Base-by-base conservation (phyloP, 2,113 vertebrate species). In the Centropus unirufus region DNA sequence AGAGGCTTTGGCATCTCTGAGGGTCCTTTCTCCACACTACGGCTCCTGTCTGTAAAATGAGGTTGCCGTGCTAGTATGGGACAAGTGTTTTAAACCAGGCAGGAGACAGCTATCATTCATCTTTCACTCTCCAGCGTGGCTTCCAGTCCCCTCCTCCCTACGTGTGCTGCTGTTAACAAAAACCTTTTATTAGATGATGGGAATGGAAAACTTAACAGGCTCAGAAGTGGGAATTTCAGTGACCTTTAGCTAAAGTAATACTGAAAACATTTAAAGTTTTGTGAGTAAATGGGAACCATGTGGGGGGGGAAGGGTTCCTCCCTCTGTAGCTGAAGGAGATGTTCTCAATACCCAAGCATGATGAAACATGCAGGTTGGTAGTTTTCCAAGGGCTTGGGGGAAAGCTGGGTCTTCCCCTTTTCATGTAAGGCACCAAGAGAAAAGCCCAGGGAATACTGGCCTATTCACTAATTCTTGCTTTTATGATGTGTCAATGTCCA, bases 191-290 rank as follows among this genome's bases (percentile, higher is more conserved):
- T 22, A 15, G 12, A 46, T n/a, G 67, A 54, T 8, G 20, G 20
- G 67, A 92, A 20, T 85, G 93, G 94, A 91, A 91, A 91, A 92
- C 26, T 18, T 63, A 68, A 42, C 42, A 39, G 46, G 54, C 63
- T 59, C 51, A 77, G 70, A 90, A 95, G 57, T 91, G 90, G 90
- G 91, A 95, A 92, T 91, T 83, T 75, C 39, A 32, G 32, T 27
- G 90, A 96, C 93, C 94, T 95, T 96, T 84, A 91, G 81, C 81
- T 87, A 47, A 81, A 89, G 64, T 67, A 78, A 87, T 67, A 70
- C 46, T 78, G 67, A 92, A 91, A 89, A 36, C 77, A 84, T 63
- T 39, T 83, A 34, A 82, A 76, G 67, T 91, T 92, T 70, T 62
- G 51, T 54, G 74, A 95, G 70, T 85, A 87, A 93, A 93, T 91